Conservation (phyloP, 2,113 vertebrate genomes). For the Hylia prasina region DNA sequence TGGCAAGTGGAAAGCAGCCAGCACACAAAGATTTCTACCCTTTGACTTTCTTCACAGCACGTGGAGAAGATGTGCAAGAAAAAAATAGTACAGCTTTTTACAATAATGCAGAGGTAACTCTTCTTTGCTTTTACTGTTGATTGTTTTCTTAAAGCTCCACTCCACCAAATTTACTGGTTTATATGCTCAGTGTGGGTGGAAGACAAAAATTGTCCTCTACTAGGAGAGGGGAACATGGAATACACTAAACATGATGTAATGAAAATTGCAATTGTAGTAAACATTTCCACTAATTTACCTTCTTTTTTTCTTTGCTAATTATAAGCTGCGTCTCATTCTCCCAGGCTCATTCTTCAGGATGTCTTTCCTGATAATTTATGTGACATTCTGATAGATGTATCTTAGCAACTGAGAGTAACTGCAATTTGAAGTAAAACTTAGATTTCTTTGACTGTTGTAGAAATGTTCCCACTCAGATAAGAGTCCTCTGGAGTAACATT, state of each 20-base stretch:
- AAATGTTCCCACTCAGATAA: conserved; percentile 59
- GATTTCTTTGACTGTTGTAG: conserved; percentile 40
- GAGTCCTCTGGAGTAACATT: conserved; percentile 36
- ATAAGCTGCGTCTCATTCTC: neutral
- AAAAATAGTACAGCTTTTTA: conserved; percentile 99
- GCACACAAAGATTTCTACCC: conserved; percentile 99
- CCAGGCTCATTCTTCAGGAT: conserved; percentile 18
- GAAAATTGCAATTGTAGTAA: conserved; percentile 1
- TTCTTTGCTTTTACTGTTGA: neutral
- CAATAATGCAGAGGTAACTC: conserved; percentile 95
- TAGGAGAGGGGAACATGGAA: neutral
- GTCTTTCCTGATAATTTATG: conserved; percentile 29
- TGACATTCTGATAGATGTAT: conserved; percentile 36
- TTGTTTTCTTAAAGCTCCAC: neutral
- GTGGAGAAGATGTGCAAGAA: conserved; percentile 97
- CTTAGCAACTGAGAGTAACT: conserved; percentile 50
- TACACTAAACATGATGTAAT: neutral
- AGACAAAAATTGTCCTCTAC: neutral
- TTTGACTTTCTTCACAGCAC: conserved; percentile 96
- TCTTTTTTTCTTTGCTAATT: neutral
- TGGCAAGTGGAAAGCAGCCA: conserved; percentile 98
- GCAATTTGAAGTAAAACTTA: conserved; percentile 49
- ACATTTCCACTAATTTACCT: conserved; percentile 1
- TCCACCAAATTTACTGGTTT: neutral
- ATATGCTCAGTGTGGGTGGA: neutral